Conservation (phyloP, 2,797 vertebrate genomes). For the Microhierax caerulescens region DNA sequence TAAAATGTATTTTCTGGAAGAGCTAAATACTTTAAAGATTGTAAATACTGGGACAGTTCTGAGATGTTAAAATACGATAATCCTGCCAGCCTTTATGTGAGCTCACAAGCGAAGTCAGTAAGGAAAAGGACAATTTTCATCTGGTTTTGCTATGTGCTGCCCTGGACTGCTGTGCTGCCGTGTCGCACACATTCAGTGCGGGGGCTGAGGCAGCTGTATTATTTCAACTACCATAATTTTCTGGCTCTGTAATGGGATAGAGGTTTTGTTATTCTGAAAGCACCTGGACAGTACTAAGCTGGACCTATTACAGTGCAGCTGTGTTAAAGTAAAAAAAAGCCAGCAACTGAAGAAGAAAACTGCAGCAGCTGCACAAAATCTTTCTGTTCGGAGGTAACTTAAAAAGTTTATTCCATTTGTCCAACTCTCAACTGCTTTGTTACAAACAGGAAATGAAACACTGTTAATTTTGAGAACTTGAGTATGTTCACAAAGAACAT, state of each 20-base stretch:
- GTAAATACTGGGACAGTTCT: not conserved
- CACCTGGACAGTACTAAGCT: not conserved
- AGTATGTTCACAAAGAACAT: conserved; percentile 35
- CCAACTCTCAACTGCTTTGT: not conserved
- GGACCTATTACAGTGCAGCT: conserved; percentile 12
- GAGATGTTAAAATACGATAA: not conserved
- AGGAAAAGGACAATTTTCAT: not conserved
- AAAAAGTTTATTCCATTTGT: conserved; percentile 21
- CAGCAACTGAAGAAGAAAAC: not conserved
- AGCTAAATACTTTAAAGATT: not conserved
- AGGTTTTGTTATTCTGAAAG: not conserved
- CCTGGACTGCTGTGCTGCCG: not conserved
- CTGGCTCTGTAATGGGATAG: not conserved
- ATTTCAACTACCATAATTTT: not conserved
- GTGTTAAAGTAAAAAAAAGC: not conserved
- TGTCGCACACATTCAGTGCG: not conserved
- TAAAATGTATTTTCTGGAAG: not conserved
- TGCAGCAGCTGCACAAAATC: not conserved
- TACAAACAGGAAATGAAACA: conserved; percentile 47
- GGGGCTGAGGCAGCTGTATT: not conserved
- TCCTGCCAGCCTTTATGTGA: not conserved
- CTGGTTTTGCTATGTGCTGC: not conserved
- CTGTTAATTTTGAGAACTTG: conserved; percentile 25
- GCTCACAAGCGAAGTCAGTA: not conserved
- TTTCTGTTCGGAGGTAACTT: not conserved